Base-by-base conservation (phyloP, 2,113 vertebrate species). In the Syngnathus typhle region DNA sequence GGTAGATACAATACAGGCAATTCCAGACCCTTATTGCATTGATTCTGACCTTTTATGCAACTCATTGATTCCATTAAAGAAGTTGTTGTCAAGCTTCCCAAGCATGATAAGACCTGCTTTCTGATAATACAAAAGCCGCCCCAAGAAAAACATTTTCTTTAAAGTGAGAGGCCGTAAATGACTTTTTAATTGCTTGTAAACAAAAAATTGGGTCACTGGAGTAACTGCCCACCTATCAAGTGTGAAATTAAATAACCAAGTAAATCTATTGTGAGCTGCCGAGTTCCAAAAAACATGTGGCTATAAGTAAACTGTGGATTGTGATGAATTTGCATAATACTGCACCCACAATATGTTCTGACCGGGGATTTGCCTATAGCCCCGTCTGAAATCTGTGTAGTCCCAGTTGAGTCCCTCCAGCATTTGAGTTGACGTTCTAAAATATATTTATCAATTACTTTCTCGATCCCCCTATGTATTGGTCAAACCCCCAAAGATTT, bases 41-140 rank as follows among this genome's bases (percentile, higher is more conserved):
- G 55, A 58, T 58, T 36, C 13, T 36, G 55, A 58, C 55, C 55
- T 58, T 58, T 58, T 58, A 36, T 58, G 55, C 27, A 58, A 58
- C 27, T 58, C 55, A 58, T 32, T 58, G 55, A 58, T 58, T 58
- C 27, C 27, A 58, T 58, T 58, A 36, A 58, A 36, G 27, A 36
- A 58, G 27, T 32, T 36, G 55, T 58, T 36, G 13, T 58, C 21
- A 36, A 18, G 55, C 27, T 16, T 58, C 13, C 55, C 27, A 3
- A 58, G 27, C 27, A 58, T 16, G 15, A 58, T 36, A 58, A 58
- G 32, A 58, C 11, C 13, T 7, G 6, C 55, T 36, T 58, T 58
- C 55, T 36, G 6, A 7, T 16, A 16, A 12, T 55, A 23, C n/a
- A 55, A 27, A 55, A 55, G 27, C 2, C 27, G 27, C 27, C 27